Percentiles rank a stretch among this genome's conserved stretches.
Conservation (phyloP, 1,140 invertebrate species). For the Aradophagus sp. region DNA sequence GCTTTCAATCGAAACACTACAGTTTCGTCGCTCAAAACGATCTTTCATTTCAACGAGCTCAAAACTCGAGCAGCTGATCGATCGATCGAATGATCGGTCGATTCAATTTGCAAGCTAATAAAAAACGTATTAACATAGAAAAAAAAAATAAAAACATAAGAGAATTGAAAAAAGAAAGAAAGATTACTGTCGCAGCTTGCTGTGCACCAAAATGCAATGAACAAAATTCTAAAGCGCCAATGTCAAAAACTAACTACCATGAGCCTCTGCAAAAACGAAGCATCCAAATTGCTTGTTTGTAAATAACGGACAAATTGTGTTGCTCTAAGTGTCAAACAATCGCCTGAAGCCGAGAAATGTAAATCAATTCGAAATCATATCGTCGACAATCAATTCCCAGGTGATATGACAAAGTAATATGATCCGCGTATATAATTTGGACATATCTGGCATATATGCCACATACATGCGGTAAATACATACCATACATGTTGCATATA, state of each 20-base stretch:
- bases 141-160: conserved; percentile 7
- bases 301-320: conserved; percentile 3
- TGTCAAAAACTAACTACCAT: no score
- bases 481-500: no score
- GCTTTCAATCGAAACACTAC: conserved; percentile 16
- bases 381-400: no score
- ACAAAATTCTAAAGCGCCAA: conserved; percentile 28
- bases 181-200: conserved; percentile 11
- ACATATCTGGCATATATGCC: no score
- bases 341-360: conserved; percentile 25
- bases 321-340: conserved; percentile 24
- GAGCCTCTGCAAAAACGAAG: conserved; percentile 26
- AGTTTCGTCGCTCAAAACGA: not conserved
- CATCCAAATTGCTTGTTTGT: conserved; percentile 21
- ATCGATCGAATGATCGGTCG: no score
- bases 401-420: no score
- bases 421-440: no score
- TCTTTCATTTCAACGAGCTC: no score
- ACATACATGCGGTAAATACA: no score
- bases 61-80: no score
- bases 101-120: no score
- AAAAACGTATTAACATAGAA: no score
- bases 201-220: conserved; percentile 25
- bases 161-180: conserved; percentile 1
- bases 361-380: conserved; percentile 49